Conservation (phyloP, 2,797 vertebrate species). For the Poeciliopsis paucimaculata region DNA sequence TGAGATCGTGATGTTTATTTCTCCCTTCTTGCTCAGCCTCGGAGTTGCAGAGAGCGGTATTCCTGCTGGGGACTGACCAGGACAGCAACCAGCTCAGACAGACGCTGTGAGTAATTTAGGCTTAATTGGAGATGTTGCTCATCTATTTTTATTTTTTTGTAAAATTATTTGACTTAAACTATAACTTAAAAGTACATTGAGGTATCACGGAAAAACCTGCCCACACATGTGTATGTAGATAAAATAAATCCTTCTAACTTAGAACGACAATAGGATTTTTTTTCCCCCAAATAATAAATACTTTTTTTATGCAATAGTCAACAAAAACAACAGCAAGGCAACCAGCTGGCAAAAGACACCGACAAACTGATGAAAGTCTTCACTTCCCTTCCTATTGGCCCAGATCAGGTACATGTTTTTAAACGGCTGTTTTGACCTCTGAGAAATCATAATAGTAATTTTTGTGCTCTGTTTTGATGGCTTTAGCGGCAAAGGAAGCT, state of each 20-base stretch:
- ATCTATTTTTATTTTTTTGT: background rate
- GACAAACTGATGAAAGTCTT: constrained; percentile 93
- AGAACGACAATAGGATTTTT: background rate
- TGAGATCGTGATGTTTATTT: background rate
- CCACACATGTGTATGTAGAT: background rate
- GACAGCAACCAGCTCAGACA: constrained; percentile 87
- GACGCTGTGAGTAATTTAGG: constrained; percentile 86
- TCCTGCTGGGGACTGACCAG: constrained; percentile 88
- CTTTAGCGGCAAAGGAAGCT: constrained; percentile 93
- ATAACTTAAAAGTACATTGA: constrained; percentile 2
- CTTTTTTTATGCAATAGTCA: constrained; percentile 78
- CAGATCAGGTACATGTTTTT: constrained; percentile 86
- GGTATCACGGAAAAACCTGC: background rate
- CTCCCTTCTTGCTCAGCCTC: constrained; percentile 79
- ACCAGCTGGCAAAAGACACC: constrained; percentile 95
- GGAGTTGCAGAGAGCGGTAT: constrained; percentile 90
- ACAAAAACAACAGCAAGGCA: constrained; percentile 92
- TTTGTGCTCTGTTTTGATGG: constrained; percentile 16
- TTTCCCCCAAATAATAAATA: background rate
- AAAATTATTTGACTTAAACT: background rate
- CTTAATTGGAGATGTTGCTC: background rate
- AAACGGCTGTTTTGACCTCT: background rate
- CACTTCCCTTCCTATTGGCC: constrained; percentile 85
- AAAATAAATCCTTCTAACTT: background rate
- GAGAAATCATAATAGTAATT: background rate